phyloP scores from a whole-genome alignment of 2,797 vertebrate genomes.

The Epinephelus malabaricus region DNA sequence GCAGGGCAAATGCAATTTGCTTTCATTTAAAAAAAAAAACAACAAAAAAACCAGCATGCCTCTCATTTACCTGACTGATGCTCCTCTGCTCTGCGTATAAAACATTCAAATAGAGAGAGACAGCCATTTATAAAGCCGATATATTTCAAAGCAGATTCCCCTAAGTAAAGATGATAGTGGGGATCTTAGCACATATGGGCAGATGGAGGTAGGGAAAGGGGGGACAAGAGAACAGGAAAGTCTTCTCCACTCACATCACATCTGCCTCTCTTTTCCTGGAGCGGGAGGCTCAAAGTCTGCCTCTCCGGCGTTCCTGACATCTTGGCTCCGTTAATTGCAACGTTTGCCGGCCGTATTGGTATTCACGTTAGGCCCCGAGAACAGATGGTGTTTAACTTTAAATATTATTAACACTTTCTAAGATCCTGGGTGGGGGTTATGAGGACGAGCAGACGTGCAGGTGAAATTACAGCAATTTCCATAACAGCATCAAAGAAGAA shows the following conservation, averaged over 20 bases:
- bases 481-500: conserved; percentile 62
- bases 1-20: conserved; percentile 75
- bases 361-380: conserved; percentile 67
- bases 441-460: conserved; percentile 62
- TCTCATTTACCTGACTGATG: conserved; percentile 70
- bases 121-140: conserved; percentile 69
- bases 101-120: conserved; percentile 69
- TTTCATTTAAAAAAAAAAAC: conserved; percentile 65
- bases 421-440: conserved; percentile 50
- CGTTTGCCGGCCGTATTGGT: conserved; percentile 70
- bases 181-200: conserved; percentile 66
- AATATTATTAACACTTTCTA: conserved; percentile 82
- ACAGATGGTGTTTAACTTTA: conserved; percentile 86
- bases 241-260: conserved; percentile 76
- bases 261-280: conserved; percentile 66
- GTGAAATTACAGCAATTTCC: conserved; percentile 69
- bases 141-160: conserved; percentile 70
- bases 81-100: conserved; percentile 39
- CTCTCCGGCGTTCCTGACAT: conserved; percentile 71
- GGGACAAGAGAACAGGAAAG: conserved; percentile 56
- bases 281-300: conserved; percentile 48
- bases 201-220: conserved; percentile 59
- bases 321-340: conserved; percentile 80
- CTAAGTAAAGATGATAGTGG: conserved; percentile 69
- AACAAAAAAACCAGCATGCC: conserved; percentile 46